Conservation (phyloP, 1,140 invertebrate genomes). For the Sarcophaga bullata region DNA sequence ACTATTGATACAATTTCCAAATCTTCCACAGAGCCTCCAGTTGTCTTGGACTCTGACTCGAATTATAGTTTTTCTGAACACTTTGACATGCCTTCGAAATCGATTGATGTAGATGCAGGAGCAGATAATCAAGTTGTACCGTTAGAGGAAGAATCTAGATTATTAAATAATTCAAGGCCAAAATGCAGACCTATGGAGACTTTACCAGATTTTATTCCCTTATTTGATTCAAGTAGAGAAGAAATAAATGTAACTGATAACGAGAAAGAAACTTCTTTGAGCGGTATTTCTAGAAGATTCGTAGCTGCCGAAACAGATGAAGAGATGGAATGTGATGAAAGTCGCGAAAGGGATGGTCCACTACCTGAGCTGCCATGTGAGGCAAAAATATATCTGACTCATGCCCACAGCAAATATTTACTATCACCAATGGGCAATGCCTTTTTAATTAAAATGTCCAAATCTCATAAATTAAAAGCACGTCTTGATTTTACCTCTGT, state of each 20-base stretch:
- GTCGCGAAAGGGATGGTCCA: not conserved
- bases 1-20: not conserved
- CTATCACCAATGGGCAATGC: slow-evolving; percentile 64
- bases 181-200: slow-evolving; percentile 45
- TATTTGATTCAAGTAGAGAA: slow-evolving; percentile 37
- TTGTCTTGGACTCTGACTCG: slow-evolving; percentile 56
- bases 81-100: slow-evolving; percentile 55
- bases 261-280: not conserved
- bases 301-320: slow-evolving; percentile 41
- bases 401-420: slow-evolving; percentile 65
- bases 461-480: slow-evolving; percentile 65
- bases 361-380: slow-evolving; percentile 51
- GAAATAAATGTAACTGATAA: not conserved
- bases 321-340: not conserved
- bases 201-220: slow-evolving; percentile 57
- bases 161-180: not conserved
- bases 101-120: not conserved
- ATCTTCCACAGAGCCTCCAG: not conserved
- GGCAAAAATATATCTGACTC: slow-evolving; percentile 67
- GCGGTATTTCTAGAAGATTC: slow-evolving; percentile 42
- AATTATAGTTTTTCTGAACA: slow-evolving; percentile 65
- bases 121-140: not conserved
- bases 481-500: slow-evolving; percentile 62
- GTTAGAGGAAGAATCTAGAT: no score
- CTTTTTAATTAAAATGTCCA: slow-evolving; percentile 63